Evolutionary conservation across 2,888 invertebrate genomes (phyloP).

Genomic region (Dicroscelio sp.): DNA sequence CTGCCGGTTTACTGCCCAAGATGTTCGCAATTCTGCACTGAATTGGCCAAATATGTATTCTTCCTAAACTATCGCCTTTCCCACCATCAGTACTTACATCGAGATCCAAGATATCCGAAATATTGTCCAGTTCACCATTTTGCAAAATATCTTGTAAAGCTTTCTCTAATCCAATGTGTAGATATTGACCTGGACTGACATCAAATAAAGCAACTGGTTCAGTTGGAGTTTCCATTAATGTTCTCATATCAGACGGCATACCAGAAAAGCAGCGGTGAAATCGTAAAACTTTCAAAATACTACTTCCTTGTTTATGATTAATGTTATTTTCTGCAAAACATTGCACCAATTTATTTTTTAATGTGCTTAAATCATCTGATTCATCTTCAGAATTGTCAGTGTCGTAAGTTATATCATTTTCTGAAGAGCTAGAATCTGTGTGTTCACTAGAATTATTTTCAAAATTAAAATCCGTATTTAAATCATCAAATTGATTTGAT

Average conservation of each 20-base stretch:
- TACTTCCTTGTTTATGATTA: slow-evolving; percentile 38
- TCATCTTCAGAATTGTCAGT: not conserved
- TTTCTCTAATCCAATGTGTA: slow-evolving; percentile 63
- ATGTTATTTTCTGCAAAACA: slow-evolving; percentile 51
- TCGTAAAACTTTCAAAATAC: slow-evolving; percentile 52
- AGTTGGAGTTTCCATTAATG: slow-evolving; percentile 60
- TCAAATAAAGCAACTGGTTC: slow-evolving; percentile 30
- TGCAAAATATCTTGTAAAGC: slow-evolving; percentile 5
- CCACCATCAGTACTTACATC: slow-evolving; percentile 68
- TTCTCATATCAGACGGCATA: slow-evolving; percentile 62
- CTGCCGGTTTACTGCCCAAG: slow-evolving; percentile 48
- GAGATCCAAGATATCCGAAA: slow-evolving; percentile 26
- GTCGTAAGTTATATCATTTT: too few relatives aligned
- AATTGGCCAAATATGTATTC: slow-evolving; percentile 66
- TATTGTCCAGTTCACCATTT: not conserved
- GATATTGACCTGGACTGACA: slow-evolving; percentile 61
- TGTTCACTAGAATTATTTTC: too few relatives aligned
- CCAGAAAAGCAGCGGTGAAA: slow-evolving; percentile 52
- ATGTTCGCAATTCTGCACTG: slow-evolving; percentile 66
- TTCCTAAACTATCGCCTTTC: slow-evolving; percentile 23
- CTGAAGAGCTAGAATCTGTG: too few relatives aligned
- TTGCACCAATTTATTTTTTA: not conserved
- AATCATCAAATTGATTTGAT: too few relatives aligned
- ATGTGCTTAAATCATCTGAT: not conserved
- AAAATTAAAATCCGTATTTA: too few relatives aligned